Evolutionary conservation across 2,113 vertebrate species (phyloP), one percentile per base, ranked within the genome.

Genomic region (Sander vitreus): DNA sequence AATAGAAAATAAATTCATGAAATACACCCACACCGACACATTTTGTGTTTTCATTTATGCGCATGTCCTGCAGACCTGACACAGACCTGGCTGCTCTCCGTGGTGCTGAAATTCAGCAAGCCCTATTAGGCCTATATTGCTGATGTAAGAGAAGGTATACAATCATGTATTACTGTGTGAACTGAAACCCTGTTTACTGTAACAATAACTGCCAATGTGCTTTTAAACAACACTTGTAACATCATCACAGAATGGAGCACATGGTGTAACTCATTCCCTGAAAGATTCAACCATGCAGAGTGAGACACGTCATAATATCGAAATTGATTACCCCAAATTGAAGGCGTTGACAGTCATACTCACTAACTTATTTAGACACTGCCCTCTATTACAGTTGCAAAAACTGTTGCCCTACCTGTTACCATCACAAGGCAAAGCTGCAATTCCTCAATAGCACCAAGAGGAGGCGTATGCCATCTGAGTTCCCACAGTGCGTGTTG

Each of bases 401-500:
- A 14, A 76, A 73, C 18, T 48, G 8, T 53, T 73, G 27, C 67
- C 43, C 77, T 59, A 65, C 78, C 68, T 84, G 83, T 79, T 39
- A 86, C 64, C 60, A 19, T 18, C 43, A 69, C 36, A 45, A 43
- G 59, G n/a, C 48, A 51, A 51, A n/a, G 58, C 62, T 95, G 95
- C 84, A 94, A 21, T 88, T 71, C 33, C 82, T 7, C 21, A 0
- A 2, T 27, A 19, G 0, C 1, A 14, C 86, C 95, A 30, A 76
- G 25, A 11, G 72, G 88, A 11, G 95, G 91, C 91, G 94, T 91
- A 0, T 19, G 23, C 81, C 2, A 25, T 15, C 80, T 3, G 36
- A 11, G 23, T 65, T 85, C 27, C 57, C 33, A 67, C 82, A 43
- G 78, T 90, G 91, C 95, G 94, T 92, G 94, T 92, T 96, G 95